Evolutionary conservation across 2,888 invertebrate genomes (phyloP).

Genomic region (Eretmocerus hayati): DNA sequence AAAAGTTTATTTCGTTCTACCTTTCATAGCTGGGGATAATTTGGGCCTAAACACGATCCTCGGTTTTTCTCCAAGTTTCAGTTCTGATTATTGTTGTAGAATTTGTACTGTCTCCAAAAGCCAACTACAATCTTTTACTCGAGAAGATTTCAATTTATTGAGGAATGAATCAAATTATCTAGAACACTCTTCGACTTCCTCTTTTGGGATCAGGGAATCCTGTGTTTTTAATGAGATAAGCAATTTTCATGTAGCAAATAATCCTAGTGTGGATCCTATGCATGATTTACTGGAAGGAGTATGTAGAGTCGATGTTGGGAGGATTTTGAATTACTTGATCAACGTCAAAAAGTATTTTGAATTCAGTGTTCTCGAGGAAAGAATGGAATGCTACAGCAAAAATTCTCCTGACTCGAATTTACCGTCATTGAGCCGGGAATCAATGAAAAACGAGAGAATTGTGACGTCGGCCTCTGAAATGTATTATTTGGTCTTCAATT

Average conservation of each 20-base stretch:
- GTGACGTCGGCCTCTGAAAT: constrained; percentile 23
- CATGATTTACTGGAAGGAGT: constrained; percentile 7
- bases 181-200: not conserved
- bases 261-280: not conserved
- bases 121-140: constrained; percentile 1
- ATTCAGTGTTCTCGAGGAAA: not conserved
- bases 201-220: not conserved
- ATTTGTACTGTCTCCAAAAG: constrained; percentile 14
- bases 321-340: not conserved
- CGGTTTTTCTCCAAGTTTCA: constrained; percentile 19
- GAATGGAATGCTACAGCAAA: not conserved
- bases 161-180: constrained; percentile 7
- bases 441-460: constrained; percentile 10
- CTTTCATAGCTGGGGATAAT: constrained; percentile 16
- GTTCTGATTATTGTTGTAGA: constrained; percentile 16
- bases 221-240: constrained; percentile 6
- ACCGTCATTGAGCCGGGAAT: not conserved
- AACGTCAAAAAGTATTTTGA: not conserved
- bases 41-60: constrained; percentile 19
- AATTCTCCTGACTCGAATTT: not conserved
- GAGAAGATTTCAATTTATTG: constrained; percentile 3
- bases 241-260: constrained; percentile 2
- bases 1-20: constrained; percentile 12
- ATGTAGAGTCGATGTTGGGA: not conserved
- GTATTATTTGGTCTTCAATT: constrained; percentile 14